A percentile compares a stretch with the other conserved stretches of the same genome.
Conservation (phyloP, 2,888 invertebrate genomes). For the Eugnorisma glareosa region DNA sequence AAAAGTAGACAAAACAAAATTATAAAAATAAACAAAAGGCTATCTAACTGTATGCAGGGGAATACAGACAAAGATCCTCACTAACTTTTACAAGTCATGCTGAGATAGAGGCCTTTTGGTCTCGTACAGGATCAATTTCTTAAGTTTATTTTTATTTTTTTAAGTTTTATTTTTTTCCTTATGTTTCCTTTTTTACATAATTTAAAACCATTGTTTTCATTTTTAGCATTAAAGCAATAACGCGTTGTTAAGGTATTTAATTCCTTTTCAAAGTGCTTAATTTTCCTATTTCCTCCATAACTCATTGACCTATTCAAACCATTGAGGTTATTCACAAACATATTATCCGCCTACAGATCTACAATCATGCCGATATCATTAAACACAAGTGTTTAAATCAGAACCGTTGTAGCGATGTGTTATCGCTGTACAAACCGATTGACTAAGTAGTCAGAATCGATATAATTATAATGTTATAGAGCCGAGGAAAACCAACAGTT, state of each 20-base stretch:
- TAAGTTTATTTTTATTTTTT: too few relatives aligned
- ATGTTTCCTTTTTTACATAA: too few relatives aligned
- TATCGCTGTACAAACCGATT: constrained; percentile 67
- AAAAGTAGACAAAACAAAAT: too few relatives aligned
- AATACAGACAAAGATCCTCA: too few relatives aligned
- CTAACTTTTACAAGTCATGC: too few relatives aligned
- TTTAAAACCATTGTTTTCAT: too few relatives aligned
- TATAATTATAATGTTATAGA: constrained; percentile 33
- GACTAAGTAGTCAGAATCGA: constrained; percentile 16
- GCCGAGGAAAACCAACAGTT: constrained; percentile 66
- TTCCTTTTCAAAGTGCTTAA: not conserved
- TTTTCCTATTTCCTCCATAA: constrained; percentile 1
- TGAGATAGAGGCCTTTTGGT: too few relatives aligned
- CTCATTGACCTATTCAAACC: constrained; percentile 7
- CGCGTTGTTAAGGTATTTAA: not conserved
- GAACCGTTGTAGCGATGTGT: constrained; percentile 68
- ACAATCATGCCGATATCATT: constrained; percentile 34
- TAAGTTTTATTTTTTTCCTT: too few relatives aligned
- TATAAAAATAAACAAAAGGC: too few relatives aligned
- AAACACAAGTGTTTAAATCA: constrained; percentile 73
- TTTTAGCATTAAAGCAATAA: too few relatives aligned
- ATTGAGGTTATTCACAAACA: constrained; percentile 7
- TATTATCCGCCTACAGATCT: not conserved
- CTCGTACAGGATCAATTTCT: too few relatives aligned
- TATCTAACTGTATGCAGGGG: too few relatives aligned